Conservation (phyloP, 2,888 invertebrate species). For the Pherbina coryleti region DNA sequence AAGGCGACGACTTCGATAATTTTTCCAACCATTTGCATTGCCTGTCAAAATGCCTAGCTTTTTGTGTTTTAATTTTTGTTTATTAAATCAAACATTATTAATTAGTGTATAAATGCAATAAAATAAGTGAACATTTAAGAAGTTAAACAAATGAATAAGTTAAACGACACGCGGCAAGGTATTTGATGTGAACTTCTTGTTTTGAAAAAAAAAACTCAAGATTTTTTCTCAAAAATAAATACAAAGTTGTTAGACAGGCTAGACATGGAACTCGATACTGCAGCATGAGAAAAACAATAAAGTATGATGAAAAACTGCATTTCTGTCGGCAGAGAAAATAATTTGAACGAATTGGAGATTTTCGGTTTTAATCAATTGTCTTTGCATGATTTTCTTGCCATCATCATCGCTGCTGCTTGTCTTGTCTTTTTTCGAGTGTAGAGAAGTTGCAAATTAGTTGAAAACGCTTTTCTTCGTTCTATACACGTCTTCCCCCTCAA, state of each 20-base stretch:
- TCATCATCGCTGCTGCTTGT: constrained; percentile 20
- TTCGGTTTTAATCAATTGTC: constrained; percentile 39
- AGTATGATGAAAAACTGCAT: neutral
- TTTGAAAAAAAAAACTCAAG: neutral
- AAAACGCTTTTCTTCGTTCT: constrained; percentile 39
- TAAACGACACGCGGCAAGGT: no score
- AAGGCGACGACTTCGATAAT: constrained; percentile 49
- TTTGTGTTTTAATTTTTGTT: constrained; percentile 15
- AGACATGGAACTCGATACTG: neutral
- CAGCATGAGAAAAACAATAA: neutral
- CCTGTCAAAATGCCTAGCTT: neutral
- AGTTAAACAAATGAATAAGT: no score
- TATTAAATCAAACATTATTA: neutral
- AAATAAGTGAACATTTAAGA: neutral
- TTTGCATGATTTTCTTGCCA: constrained; percentile 47
- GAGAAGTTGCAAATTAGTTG: constrained; percentile 47
- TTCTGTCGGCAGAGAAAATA: neutral
- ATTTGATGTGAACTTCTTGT: neutral
- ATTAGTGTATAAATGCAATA: neutral
- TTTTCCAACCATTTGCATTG: constrained; percentile 41
- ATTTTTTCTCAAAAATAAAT: neutral
- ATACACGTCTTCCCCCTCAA: constrained; percentile 43
- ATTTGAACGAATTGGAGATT: neutral
- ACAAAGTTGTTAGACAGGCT: neutral
- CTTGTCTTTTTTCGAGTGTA: constrained; percentile 37